Percentiles rank a stretch among this genome's conserved stretches.
Evolutionary conservation across 1,140 invertebrate genomes (phyloP).

Genomic region (Zophobas morio): DNA sequence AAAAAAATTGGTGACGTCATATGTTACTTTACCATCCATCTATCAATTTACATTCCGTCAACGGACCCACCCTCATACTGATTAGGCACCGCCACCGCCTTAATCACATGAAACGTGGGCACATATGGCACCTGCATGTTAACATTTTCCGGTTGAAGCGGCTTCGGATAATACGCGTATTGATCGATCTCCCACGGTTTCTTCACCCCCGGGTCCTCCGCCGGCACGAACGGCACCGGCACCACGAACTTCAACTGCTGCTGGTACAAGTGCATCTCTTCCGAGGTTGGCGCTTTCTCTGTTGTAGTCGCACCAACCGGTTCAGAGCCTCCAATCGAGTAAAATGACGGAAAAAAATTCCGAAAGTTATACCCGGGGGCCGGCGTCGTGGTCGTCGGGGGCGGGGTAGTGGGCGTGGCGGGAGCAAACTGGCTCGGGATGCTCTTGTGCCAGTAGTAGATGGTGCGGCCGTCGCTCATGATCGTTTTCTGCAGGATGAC

Average conservation of each 20-base stretch:
- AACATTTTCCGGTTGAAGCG: constrained; percentile 53
- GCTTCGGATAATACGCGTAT: constrained; percentile 60
- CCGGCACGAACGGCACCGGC: constrained; percentile 58
- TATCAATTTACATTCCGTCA: neutral
- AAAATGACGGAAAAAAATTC: constrained; percentile 55
- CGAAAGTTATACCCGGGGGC: constrained; percentile 48
- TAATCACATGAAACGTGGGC: constrained; percentile 63
- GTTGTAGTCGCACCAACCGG: constrained; percentile 45
- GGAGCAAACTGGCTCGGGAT: constrained; percentile 51
- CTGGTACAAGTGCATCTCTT: constrained; percentile 49
- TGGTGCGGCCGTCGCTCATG: constrained; percentile 57
- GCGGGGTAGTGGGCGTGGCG: constrained; percentile 4
- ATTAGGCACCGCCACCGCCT: constrained; percentile 59
- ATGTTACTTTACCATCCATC: too few species aligned
- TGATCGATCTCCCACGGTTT: constrained; percentile 59
- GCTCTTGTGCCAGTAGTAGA: constrained; percentile 62
- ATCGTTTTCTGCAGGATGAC: constrained; percentile 63
- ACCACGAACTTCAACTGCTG: constrained; percentile 64
- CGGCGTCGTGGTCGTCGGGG: constrained; percentile 42
- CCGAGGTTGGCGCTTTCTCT: constrained; percentile 50
- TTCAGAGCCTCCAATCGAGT: constrained; percentile 44
- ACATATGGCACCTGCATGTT: constrained; percentile 58
- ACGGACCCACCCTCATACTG: constrained; percentile 13
- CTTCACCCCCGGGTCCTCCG: constrained; percentile 46
- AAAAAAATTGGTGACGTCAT: too few species aligned